Evolutionary conservation across 2,113 vertebrate species (phyloP).

Genomic region (Polypterus bichir): DNA sequence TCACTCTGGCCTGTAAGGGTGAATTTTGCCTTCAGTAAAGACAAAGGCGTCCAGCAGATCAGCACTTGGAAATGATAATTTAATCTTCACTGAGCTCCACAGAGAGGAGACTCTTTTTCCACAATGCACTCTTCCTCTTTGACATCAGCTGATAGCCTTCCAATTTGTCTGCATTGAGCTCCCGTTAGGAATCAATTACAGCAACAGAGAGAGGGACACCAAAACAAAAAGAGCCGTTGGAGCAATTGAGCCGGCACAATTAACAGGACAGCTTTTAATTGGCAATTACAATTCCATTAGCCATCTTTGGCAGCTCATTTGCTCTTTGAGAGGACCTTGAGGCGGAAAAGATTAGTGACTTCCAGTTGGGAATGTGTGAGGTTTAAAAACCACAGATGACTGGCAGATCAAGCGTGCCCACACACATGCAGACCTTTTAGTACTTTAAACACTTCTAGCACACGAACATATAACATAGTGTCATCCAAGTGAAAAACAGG

Average conservation of each 20-base stretch:
- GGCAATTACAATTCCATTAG: conserved; percentile 43
- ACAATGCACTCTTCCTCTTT: no score
- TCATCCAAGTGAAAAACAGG: no score
- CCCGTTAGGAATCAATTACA: conserved; percentile 16
- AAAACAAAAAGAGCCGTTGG: not conserved
- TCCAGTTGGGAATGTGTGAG: not conserved
- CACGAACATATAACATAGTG: no score
- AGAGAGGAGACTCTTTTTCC: no score
- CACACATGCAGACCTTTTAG: not conserved
- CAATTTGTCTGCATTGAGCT: conserved; percentile 5
- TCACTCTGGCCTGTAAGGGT: no score
- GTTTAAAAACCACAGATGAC: not conserved
- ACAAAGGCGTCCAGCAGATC: no score
- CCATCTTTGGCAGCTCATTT: conserved; percentile 36
- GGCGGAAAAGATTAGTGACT: conserved; percentile 31
- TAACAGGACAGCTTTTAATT: conserved; percentile 44
- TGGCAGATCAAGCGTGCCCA: not conserved
- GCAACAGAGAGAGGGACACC: conserved; percentile 4
- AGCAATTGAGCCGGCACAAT: conserved; percentile 32
- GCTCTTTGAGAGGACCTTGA: conserved; percentile 28
- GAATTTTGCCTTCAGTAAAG: no score
- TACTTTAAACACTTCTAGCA: no score
- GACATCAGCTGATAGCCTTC: not conserved
- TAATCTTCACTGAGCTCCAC: no score
- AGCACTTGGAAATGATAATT: no score